A percentile compares a stretch with the other conserved stretches of the same genome.
Conservation (phyloP, 2,888 invertebrate genomes). For the Rhamphomyia laevipes region DNA sequence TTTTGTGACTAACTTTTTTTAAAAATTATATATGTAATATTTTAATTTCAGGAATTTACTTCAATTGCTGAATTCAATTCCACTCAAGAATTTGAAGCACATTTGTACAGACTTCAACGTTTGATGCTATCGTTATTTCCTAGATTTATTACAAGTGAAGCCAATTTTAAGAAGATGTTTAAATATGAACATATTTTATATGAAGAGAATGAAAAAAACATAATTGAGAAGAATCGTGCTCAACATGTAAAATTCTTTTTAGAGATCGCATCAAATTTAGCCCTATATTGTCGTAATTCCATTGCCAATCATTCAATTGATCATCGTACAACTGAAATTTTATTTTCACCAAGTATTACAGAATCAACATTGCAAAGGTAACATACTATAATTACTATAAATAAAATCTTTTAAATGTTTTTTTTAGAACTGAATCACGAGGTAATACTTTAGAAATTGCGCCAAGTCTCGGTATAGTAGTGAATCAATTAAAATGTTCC, state of each 20-base stretch:
- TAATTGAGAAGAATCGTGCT: constrained; percentile 26
- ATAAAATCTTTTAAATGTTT: not conserved
- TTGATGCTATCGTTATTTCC: constrained; percentile 64
- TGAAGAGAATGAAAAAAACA: constrained; percentile 15
- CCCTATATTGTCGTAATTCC: constrained; percentile 57
- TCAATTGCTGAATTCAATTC: constrained; percentile 28
- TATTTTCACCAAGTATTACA: constrained; percentile 42
- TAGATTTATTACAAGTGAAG: constrained; percentile 48
- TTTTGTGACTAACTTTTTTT: not conserved
- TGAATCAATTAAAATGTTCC: constrained; percentile 44
- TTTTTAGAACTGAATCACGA: not conserved
- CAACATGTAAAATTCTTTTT: constrained; percentile 38
- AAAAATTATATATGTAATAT: not conserved
- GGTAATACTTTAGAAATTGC: constrained; percentile 27
- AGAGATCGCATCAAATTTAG: constrained; percentile 59
- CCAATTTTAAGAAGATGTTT: constrained; percentile 27
- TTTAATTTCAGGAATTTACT: constrained; percentile 27
- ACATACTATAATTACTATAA: not conserved
- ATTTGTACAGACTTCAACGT: constrained; percentile 56
- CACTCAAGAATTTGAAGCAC: constrained; percentile 42
- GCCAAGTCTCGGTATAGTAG: constrained; percentile 41
- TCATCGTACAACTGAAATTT: constrained; percentile 41
- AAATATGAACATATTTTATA: constrained; percentile 23
- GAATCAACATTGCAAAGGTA: constrained; percentile 25
- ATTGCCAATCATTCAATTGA: constrained; percentile 45